A percentile compares a stretch with the other conserved stretches of the same genome.
phyloP scores from a whole-genome alignment of 2,113 vertebrate genomes.

The Petroica traversi region DNA sequence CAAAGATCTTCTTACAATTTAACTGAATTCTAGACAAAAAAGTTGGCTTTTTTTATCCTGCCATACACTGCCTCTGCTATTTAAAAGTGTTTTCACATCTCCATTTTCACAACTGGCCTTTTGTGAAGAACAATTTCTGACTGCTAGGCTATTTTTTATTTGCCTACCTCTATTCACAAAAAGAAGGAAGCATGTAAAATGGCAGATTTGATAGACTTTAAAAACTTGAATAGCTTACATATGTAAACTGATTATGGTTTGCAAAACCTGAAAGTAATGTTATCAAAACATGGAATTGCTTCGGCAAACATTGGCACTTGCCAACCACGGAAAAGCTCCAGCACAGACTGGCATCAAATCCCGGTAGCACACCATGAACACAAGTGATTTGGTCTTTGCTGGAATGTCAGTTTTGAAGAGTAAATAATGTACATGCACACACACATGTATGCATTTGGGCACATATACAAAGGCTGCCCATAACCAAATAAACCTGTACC shows the following conservation, averaged over 20 bases:
- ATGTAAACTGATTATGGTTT: conserved; percentile 9
- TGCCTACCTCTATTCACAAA: conserved; percentile 42
- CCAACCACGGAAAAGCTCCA: background rate
- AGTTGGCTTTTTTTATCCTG: background rate
- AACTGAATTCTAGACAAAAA: background rate
- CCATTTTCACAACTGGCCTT: conserved; percentile 32
- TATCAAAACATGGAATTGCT: conserved; percentile 20
- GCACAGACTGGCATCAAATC: background rate
- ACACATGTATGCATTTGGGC: background rate
- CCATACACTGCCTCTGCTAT: conserved; percentile 1
- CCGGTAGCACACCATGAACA: background rate
- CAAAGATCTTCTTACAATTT: background rate
- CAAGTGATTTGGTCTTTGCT: background rate
- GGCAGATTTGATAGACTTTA: conserved; percentile 44
- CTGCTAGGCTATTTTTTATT: conserved; percentile 58
- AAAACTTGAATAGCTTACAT: conserved; percentile 43
- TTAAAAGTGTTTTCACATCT: conserved; percentile 40
- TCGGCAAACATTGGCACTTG: background rate
- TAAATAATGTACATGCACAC: background rate
- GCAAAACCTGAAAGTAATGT: conserved; percentile 21
- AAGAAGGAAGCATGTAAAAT: conserved; percentile 17
- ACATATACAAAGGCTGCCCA: background rate
- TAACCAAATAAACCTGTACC: background rate
- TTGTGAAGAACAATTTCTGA: conserved; percentile 63
- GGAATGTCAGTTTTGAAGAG: background rate